Evolutionary conservation across 2,797 vertebrate species (phyloP), one percentile per base, ranked within the genome.

Genomic region (Sebastes alutus): DNA sequence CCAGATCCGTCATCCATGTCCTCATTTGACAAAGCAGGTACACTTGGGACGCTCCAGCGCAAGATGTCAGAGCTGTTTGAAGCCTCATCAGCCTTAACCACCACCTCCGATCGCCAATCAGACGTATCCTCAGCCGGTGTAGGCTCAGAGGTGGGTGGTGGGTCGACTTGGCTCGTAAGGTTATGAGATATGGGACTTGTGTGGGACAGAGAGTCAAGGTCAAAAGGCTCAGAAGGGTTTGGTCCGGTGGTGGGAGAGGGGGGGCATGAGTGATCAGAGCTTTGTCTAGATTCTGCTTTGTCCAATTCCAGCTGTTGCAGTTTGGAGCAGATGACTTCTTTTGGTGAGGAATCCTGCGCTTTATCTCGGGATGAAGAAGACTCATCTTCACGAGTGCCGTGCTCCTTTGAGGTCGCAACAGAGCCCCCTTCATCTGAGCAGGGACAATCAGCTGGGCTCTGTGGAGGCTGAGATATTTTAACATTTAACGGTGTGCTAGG

Each of bases 381-480:
- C 7, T 72, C 54, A 6, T 73, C 33, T 18, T 80, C 49, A 25
- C 2, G 12, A 23, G 56, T 66, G 52, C 55, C 68, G 23, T 72
- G 59, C 29, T 86, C 66, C 16, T 78, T 81, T 4, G 72, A 85
- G n/a, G 30, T 59, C 66, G 20, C 23, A 55, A 25, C 38, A 49
- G 33, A 75, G 32, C 77, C 76, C 55, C 16, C 23, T 46, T 42
- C 23, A 22, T 84, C 84, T 6, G 72, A 80, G 69, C 79, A 74
- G 33, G 80, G 76, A 81, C 23, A 33, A 23, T 75, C 14, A 14
- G 46, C 60, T 29, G 82, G 71, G 80, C 73, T 88, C 38, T 78
- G 59, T 20, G 30, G 35, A 63, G 32, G 59, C 27, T 72, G 69
- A 27, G 78, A 81, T 25, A 38, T 42, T 20, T 72, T 3, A 62